These are phyloP conservation scores for Acrossocheilus fasciatus DNA, from an alignment of 2,797 vertebrate genomes.

Conservation along the genomic window DNA sequence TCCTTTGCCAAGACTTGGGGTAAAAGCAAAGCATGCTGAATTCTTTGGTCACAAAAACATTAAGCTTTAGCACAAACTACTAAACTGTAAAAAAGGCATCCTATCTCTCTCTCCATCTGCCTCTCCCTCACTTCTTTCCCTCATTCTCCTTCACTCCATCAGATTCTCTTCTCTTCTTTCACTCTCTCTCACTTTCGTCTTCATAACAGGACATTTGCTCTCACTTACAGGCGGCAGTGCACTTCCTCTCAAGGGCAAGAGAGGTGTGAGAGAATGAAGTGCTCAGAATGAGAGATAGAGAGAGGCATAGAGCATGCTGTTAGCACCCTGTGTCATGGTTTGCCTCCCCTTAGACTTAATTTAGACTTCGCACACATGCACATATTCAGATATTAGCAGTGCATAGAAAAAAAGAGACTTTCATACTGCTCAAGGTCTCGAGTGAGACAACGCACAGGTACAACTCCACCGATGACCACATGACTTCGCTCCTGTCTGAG, in stretches of 20 bases:
- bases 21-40: slow-evolving; percentile 29
- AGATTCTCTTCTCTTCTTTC: slow-evolving; percentile 36
- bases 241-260: slow-evolving; percentile 78
- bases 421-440: not conserved
- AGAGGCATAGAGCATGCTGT: slow-evolving; percentile 42
- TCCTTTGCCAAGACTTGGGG: not conserved
- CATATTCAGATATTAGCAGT: slow-evolving; percentile 24
- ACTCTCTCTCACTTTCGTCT: slow-evolving; percentile 65
- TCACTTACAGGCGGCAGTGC: slow-evolving; percentile 63
- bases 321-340: slow-evolving; percentile 44
- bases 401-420: not conserved
- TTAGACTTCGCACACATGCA: slow-evolving; percentile 46
- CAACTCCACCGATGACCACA: slow-evolving; percentile 21
- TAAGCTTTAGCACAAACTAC: slow-evolving; percentile 8
- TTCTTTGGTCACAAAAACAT: slow-evolving; percentile 22
- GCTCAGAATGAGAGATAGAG: slow-evolving; percentile 61
- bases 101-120: slow-evolving; percentile 40
- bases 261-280: slow-evolving; percentile 82
- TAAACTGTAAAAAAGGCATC: slow-evolving; percentile 52
- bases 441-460: slow-evolving; percentile 12
- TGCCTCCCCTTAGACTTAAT: slow-evolving; percentile 54
- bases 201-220: slow-evolving; percentile 66
- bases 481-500: not conserved
- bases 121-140: slow-evolving; percentile 30
- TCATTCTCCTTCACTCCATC: slow-evolving; percentile 28